A percentile compares a stretch with the other conserved stretches of the same genome.
Conservation (phyloP, 37 sponge, comb jelly and placozoan genomes). For the Aphrocallistes beatrix region DNA sequence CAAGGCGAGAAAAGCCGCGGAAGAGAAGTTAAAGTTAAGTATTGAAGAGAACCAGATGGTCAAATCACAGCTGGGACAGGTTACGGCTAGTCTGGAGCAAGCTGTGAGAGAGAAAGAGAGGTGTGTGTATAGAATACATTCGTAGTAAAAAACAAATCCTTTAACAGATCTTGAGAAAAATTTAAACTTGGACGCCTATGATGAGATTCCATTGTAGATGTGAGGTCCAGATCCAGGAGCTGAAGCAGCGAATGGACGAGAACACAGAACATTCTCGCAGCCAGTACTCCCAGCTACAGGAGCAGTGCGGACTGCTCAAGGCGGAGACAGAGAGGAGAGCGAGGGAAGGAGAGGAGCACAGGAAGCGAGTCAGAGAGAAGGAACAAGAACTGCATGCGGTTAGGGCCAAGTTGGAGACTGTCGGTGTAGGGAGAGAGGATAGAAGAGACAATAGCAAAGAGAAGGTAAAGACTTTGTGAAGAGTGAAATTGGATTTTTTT, state of each 20-base stretch:
- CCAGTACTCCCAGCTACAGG: constrained; percentile 8
- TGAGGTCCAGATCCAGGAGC: not conserved
- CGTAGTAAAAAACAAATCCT: no score
- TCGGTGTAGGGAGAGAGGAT: not conserved
- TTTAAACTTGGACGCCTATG: no score
- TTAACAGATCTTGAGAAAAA: no score
- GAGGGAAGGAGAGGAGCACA: not conserved
- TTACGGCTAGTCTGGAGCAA: not conserved
- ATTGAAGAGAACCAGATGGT: not conserved
- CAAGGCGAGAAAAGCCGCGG: constrained; percentile 19
- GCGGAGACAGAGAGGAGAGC: not conserved
- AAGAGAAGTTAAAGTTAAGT: not conserved
- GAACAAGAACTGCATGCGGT: not conserved
- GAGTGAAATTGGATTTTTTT: not conserved
- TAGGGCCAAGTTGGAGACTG: not conserved
- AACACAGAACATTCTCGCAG: not conserved
- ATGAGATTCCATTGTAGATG: no score
- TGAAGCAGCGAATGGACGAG: not conserved
- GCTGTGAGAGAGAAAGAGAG: not conserved
- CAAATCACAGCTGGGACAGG: not conserved
- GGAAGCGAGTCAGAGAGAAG: not conserved
- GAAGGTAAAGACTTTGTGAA: not conserved
- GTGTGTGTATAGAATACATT: no score
- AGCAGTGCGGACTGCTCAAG: constrained; percentile 10
- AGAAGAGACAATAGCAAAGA: not conserved